Evolutionary conservation across 1,140 invertebrate species (phyloP), one percentile per base, ranked within the genome.

Genomic region (Aphelenchoides besseyi): DNA sequence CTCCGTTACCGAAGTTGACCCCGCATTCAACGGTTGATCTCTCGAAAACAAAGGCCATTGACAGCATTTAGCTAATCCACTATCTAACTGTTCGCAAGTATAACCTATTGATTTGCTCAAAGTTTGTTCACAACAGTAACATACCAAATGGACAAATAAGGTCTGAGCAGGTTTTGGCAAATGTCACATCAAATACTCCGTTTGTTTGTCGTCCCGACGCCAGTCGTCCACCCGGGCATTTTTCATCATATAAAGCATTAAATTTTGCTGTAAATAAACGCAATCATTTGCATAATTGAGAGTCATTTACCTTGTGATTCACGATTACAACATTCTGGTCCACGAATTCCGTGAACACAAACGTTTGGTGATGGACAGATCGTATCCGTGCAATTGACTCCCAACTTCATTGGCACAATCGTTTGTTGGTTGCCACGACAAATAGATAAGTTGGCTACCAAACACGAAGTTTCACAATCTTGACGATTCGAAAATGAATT

Each of bases 401-500:
- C 32, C 16, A 0, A 29, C 12, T 53, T 37, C 12, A 36, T 66
- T 12, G 63, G 63, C n/a, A 66, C 16, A 32, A 30, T 33, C 2
- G 63, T 26, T 33, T 8, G 63, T 66, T 66, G 16, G 12, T 12
- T 12, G 23, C 63, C 63, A 2, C 63, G 63, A 32, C 63, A 66
- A 32, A 53, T 32, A 1, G 63, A 66, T 53, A 16, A 12, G 3
- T 66, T 33, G 12, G 63, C 16, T 23, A 35, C 30, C 16, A 66
- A 12, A 3, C 63, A 66, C 1, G 16, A 12, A n/a, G n/a, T 33
- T 53, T 66, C 63, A 32, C 69, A 70, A 2, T 70, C 55, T 3
- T 30, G 8, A n/a, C 61, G 18, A 12, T 30, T 63, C 16, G 23
- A 23, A 30, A 70, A 70, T 52, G 62, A 32, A 70, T 70, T 70